These are phyloP conservation scores for Phalacrocorax brasilianus DNA, from an alignment of 2,113 vertebrate species.

Conservation along the genomic window DNA sequence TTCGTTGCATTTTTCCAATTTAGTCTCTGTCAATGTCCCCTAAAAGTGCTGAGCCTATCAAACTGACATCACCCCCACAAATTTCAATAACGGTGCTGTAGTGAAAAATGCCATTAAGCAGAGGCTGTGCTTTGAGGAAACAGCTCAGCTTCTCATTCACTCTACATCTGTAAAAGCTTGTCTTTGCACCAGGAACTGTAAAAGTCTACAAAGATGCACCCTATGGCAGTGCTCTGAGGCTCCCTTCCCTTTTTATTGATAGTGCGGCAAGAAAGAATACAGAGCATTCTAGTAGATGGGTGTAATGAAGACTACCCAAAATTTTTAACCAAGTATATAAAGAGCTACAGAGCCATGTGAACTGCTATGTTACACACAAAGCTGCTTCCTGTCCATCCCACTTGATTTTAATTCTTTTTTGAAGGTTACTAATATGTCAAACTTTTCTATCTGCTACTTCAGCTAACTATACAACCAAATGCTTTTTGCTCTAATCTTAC, in stretches of 20 bases:
- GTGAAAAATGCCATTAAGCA: conserved; percentile 24
- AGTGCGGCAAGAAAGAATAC: background rate
- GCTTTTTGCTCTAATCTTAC: background rate
- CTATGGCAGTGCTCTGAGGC: background rate
- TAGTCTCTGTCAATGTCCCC: conserved; percentile 71
- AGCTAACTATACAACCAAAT: background rate
- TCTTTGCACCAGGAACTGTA: background rate
- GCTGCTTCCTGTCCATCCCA: background rate
- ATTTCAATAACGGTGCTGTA: conserved; percentile 58
- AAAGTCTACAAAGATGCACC: background rate
- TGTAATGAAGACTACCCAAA: background rate
- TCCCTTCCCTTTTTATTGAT: background rate
- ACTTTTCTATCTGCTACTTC: background rate
- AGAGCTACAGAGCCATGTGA: background rate
- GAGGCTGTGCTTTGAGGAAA: conserved; percentile 8
- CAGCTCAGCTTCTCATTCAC: background rate
- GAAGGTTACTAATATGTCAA: background rate
- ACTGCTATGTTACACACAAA: background rate
- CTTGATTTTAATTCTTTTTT: background rate
- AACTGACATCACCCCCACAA: conserved; percentile 63
- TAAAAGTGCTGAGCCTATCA: conserved; percentile 75
- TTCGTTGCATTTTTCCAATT: conserved; percentile 77
- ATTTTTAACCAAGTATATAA: background rate
- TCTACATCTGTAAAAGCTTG: background rate
- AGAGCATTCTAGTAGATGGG: background rate